Conservation (phyloP, 53 echinoderm and acorn worm species). For the Astropecten irregularis region DNA sequence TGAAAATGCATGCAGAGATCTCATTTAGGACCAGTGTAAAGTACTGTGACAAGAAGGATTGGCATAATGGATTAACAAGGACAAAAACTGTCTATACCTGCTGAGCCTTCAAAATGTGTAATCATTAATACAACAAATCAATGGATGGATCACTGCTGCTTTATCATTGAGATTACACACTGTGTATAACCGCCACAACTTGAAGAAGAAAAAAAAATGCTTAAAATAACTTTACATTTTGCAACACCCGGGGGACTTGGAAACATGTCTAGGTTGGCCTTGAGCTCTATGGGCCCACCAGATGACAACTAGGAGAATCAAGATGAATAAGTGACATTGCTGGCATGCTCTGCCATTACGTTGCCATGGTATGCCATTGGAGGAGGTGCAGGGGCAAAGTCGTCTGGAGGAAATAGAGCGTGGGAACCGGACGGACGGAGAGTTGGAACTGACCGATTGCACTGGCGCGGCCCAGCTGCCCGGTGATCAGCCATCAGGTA, state of each 20-base stretch:
- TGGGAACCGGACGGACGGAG: conserved; percentile 31
- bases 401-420: conserved; percentile 14
- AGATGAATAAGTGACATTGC: background rate
- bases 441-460: too few relatives aligned
- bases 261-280: conserved; percentile 20
- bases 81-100: too few relatives aligned
- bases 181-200: too few relatives aligned
- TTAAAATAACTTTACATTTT: conserved; percentile 16
- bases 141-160: too few relatives aligned
- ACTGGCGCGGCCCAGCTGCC: background rate
- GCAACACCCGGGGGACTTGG: conserved; percentile 21
- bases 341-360: conserved; percentile 22
- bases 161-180: too few relatives aligned
- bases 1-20: too few relatives aligned
- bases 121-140: too few relatives aligned
- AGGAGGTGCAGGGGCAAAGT: background rate
- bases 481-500: background rate
- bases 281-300: background rate
- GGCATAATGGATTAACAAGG: too few relatives aligned
- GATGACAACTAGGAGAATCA: background rate
- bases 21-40: too few relatives aligned
- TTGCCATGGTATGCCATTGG: background rate
- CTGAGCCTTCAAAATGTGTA: too few relatives aligned
- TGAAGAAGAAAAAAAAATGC: background rate
- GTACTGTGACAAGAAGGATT: too few relatives aligned